Conservation (phyloP, 2,888 invertebrate species). For the Leptinotarsa haldemani region DNA sequence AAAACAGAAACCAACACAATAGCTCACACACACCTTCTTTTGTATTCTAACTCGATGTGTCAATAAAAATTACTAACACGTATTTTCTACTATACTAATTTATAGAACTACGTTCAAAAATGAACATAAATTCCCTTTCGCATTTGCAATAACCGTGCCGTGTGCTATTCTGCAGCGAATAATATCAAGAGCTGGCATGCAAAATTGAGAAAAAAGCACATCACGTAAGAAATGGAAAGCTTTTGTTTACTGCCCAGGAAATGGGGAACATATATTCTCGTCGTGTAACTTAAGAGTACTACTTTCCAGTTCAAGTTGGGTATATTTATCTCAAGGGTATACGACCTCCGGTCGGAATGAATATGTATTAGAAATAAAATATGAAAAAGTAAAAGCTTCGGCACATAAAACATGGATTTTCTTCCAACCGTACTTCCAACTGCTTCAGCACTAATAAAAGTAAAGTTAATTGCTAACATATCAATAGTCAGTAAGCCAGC, state of each 20-base stretch:
- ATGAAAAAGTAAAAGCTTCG: not conserved
- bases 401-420: no score
- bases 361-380: not conserved
- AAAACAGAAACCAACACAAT: not conserved
- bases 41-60: not conserved
- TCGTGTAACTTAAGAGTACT: not conserved
- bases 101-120: not conserved
- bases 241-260: not conserved
- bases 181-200: constrained; percentile 3
- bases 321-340: not conserved
- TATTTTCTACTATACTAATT: not conserved
- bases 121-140: not conserved
- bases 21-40: not conserved
- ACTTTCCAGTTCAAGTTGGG: not conserved
- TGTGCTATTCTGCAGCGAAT: not conserved
- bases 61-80: not conserved
- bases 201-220: constrained; percentile 1
- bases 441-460: no score
- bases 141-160: not conserved
- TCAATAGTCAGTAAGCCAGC: no score
- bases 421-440: no score
- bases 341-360: not conserved
- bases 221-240: constrained; percentile 4
- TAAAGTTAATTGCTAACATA: no score
- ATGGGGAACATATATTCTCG: not conserved